Conservation (phyloP, 2,113 vertebrate species). For the Calypte anna region DNA sequence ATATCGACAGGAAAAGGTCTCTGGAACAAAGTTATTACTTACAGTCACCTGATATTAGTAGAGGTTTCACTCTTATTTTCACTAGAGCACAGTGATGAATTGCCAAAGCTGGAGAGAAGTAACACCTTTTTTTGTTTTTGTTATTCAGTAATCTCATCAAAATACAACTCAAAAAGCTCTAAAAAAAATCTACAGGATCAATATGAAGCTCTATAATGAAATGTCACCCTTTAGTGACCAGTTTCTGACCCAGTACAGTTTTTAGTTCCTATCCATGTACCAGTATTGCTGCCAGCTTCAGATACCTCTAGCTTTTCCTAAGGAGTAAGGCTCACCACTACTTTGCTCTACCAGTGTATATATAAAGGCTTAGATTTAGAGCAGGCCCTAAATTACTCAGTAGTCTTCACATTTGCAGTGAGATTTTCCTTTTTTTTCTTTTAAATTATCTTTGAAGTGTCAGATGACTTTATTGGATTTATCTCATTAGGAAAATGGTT, state of each 20-base stretch:
- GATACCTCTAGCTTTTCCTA: background rate
- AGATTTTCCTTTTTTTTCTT: background rate
- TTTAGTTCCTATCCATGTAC: background rate
- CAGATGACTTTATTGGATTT: background rate
- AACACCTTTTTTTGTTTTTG: background rate
- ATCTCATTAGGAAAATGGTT: background rate
- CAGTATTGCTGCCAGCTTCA: background rate
- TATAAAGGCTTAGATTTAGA: background rate
- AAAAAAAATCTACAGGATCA: background rate
- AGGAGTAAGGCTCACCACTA: background rate
- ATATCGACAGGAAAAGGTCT: background rate
- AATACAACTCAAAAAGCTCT: background rate
- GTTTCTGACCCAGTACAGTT: background rate
- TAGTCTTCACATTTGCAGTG: background rate
- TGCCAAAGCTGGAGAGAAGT: background rate
- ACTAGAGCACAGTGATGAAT: background rate
- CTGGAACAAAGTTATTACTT: background rate
- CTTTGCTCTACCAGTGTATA: background rate
- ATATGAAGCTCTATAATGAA: background rate
- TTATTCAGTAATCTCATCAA: background rate
- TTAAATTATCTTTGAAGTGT: background rate
- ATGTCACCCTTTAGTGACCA: background rate
- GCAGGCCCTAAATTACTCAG: background rate
- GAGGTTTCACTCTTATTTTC: background rate
- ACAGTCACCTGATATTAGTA: background rate